Evolutionary conservation across 2,888 invertebrate species (phyloP), one percentile per base, ranked within the genome.

Genomic region (Seira musarum): DNA sequence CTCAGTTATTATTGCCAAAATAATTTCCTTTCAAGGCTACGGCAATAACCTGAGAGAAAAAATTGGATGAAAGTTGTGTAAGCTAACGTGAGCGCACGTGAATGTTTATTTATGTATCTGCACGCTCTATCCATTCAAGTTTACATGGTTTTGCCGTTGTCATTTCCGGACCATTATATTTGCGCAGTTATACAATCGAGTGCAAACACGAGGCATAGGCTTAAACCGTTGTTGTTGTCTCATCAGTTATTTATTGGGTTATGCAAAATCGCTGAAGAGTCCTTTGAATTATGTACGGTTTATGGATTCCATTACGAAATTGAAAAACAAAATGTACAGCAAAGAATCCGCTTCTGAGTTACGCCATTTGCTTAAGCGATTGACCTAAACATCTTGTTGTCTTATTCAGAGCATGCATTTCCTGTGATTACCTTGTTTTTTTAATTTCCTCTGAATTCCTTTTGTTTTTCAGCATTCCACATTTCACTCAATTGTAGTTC

Each of bases 1-100:
- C 8, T 30, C 35, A n/a, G 40, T 24, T 70, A 21, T 70, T 57
- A 30, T 70, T 70, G 13, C 30, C 21, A 46, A 21, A 67, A 15
- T 10, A 49, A 22, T 60, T 49, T 17, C 6, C 2, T 46, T 74
- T 77, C 77, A 77, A 77, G 77, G 77, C 68, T 77, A 70, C 53
- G 69, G 67, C 76, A 76, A 70, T 65, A 76, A 73, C 57, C 66
- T 25, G 61, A 15, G 22, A 63, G n/a, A 2, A 24, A 61, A 10
- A 46, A 46, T 61, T 19, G 22, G 8, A 21, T 30, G 25, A 21
- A 15, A 10, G 19, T 30, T 17, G 21, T 25, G 6, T 40, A 46
- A 40, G 13, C 40, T 8, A 13, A 40, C 6, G 40, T 8, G 40
- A 6, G 13, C 13, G 40, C 40, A 6, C 13, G 40, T 40, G 13